These are phyloP conservation scores for Mola mola DNA, from an alignment of 2,113 vertebrate genomes.

Conservation along the genomic window DNA sequence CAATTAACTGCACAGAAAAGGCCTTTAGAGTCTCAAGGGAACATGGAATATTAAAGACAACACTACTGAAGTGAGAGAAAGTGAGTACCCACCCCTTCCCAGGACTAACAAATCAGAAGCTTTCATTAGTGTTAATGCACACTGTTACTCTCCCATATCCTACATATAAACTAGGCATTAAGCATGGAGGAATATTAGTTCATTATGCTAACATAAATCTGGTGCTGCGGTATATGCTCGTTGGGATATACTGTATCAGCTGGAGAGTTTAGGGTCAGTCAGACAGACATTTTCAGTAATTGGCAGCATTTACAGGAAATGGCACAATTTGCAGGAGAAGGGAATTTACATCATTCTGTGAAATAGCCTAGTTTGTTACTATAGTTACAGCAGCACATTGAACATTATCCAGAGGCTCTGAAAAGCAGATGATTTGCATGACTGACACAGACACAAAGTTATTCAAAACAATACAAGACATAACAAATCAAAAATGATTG, in stretches of 20 bases:
- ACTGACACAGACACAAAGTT: too few species aligned
- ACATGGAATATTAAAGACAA: not conserved
- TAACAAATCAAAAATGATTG: too few species aligned
- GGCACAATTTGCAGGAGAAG: slow-evolving; percentile 41
- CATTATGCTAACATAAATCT: slow-evolving; percentile 2
- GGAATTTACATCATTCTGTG: slow-evolving; percentile 11
- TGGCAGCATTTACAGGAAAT: slow-evolving; percentile 49
- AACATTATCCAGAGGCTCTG: too few species aligned
- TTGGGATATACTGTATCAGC: slow-evolving; percentile 2
- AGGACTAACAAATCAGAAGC: not conserved
- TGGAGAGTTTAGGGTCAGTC: slow-evolving; percentile 21
- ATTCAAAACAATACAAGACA: too few species aligned
- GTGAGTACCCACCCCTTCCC: too few species aligned
- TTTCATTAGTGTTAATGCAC: slow-evolving; percentile 1
- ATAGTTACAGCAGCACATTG: slow-evolving; percentile 40
- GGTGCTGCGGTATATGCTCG: not conserved
- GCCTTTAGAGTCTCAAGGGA: not conserved
- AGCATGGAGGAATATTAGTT: not conserved
- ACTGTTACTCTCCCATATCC: not conserved
- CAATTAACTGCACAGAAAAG: slow-evolving; percentile 28
- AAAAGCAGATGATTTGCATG: too few species aligned
- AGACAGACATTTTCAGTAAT: slow-evolving; percentile 43
- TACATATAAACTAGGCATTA: not conserved
- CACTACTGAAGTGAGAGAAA: too few species aligned
- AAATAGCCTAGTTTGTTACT: slow-evolving; percentile 29